These are phyloP conservation scores for Onychomys arenicola DNA, from an alignment of 2,797 vertebrate species.

Conservation along the genomic window DNA sequence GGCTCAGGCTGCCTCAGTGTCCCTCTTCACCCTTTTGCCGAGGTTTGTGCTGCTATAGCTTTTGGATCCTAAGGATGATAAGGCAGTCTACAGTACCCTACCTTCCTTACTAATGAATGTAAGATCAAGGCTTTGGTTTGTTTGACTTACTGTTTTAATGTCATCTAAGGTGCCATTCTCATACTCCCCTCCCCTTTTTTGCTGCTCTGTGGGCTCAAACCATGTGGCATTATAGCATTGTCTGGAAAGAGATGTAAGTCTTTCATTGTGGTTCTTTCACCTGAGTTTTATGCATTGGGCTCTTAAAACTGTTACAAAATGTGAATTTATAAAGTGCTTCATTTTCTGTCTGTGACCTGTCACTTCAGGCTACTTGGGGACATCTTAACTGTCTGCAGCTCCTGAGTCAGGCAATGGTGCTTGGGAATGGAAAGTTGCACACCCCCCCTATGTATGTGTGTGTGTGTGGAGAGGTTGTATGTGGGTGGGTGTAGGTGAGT, in stretches of 20 bases:
- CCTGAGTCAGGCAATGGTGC: not conserved
- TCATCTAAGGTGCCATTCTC: conserved; percentile 2
- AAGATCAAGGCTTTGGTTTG: not conserved
- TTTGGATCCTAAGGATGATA: not conserved
- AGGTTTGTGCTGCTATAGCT: not conserved
- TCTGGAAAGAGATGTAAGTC: conserved; percentile 10
- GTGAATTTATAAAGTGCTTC: conserved; percentile 45
- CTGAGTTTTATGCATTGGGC: not conserved
- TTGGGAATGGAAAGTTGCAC: not conserved
- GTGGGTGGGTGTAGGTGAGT: not conserved
- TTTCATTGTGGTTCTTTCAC: not conserved
- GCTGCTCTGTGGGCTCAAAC: not conserved
- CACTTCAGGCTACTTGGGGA: not conserved
- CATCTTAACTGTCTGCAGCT: not conserved
- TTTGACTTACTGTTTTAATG: conserved; percentile 43
- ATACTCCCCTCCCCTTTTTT: not conserved
- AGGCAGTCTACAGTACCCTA: not conserved
- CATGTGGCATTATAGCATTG: not conserved
- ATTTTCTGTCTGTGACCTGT: not conserved
- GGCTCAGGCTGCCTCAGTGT: not conserved
- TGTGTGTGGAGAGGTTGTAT: too few relatives aligned
- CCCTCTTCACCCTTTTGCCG: not conserved
- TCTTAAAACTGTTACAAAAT: conserved; percentile 38
- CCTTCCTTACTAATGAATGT: conserved; percentile 2
- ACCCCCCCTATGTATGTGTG: not conserved